phyloP scores from a whole-genome alignment of 2,797 vertebrate species.

The Sparidentex hasta region DNA sequence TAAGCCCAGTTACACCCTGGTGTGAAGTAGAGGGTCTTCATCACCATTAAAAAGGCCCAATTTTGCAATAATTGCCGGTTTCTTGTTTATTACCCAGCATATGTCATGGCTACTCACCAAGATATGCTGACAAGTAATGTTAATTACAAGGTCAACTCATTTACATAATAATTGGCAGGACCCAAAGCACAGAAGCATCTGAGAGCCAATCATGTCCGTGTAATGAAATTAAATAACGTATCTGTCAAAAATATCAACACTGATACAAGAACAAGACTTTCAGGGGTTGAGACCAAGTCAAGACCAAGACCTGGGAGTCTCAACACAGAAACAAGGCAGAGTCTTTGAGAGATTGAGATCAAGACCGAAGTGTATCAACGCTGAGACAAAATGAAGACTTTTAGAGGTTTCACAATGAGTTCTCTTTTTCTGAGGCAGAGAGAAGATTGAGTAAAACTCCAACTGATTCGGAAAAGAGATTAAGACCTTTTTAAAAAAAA shows the following conservation, averaged over 20 bases:
- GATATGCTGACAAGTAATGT: background rate
- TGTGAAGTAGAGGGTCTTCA: slow-evolving; percentile 1
- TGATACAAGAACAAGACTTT: no score
- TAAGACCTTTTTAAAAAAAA: no score
- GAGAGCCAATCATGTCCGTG: background rate
- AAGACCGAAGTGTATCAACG: no score
- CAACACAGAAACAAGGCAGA: no score
- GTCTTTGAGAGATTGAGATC: no score
- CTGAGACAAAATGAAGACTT: no score
- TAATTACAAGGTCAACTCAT: slow-evolving; percentile 13
- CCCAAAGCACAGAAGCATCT: background rate
- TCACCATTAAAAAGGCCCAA: slow-evolving; percentile 11
- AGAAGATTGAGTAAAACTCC: no score
- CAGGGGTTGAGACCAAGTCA: no score
- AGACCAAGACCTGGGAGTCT: no score
- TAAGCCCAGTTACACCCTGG: background rate
- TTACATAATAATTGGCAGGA: background rate
- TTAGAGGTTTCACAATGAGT: no score
- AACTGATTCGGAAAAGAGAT: no score
- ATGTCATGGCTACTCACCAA: background rate
- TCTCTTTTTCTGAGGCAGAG: no score
- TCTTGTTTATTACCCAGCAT: slow-evolving; percentile 1
- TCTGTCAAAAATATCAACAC: background rate
- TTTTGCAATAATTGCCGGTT: background rate
- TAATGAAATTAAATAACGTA: slow-evolving; percentile 6